Evolutionary conservation across 1,140 invertebrate genomes (phyloP).

Genomic region (Brachionus asplanchnoidis): DNA sequence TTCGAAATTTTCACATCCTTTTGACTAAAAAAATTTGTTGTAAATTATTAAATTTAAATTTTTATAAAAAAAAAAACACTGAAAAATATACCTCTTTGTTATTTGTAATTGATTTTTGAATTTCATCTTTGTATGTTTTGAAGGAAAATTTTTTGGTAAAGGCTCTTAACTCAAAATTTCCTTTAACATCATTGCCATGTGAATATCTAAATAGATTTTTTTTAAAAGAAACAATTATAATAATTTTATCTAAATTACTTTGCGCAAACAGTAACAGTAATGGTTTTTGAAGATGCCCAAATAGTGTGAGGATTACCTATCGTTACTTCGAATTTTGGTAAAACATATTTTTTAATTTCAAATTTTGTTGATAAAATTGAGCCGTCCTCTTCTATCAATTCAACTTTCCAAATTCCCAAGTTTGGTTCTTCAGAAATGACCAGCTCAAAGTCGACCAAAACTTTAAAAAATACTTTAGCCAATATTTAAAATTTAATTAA

Average conservation of each 20-base stretch:
- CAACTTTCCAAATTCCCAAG: constrained; percentile 13
- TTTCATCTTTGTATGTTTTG: neutral
- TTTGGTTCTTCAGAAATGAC: constrained; percentile 3
- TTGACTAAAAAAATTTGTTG: neutral
- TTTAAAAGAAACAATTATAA: neutral
- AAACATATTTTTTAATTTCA: constrained; percentile 36
- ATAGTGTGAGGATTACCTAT: neutral
- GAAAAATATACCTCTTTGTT: neutral
- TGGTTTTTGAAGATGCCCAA: neutral
- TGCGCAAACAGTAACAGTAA: constrained; percentile 12
- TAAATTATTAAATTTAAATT: neutral
- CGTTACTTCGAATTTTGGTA: constrained; percentile 36
- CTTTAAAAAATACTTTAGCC: neutral
- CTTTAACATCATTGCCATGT: constrained; percentile 10
- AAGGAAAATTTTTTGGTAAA: constrained; percentile 1
- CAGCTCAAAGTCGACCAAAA: neutral
- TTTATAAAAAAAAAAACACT: neutral
- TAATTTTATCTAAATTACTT: neutral
- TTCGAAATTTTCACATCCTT: constrained; percentile 7
- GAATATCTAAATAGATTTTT: neutral
- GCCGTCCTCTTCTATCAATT: neutral
- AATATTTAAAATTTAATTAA: neutral
- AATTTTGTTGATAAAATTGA: neutral
- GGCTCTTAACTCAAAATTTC: constrained; percentile 19
- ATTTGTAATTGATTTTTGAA: neutral